These are phyloP conservation scores for Sycon ciliatum DNA, from an alignment of 37 sponge, comb jelly and placozoan genomes.

Conservation along the genomic window DNA sequence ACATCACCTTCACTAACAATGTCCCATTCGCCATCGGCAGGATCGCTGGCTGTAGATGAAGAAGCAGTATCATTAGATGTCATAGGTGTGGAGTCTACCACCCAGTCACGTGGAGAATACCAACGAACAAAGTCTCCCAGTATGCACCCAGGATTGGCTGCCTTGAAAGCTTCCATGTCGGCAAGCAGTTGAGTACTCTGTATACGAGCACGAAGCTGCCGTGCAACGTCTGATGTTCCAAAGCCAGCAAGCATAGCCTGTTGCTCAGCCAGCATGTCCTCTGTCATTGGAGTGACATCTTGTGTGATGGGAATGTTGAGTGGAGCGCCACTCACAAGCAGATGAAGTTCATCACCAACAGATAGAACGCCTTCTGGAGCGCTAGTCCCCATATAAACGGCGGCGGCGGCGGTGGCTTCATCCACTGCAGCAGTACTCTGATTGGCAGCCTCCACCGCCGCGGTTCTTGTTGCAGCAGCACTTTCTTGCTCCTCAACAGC, in stretches of 20 bases:
- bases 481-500: no score
- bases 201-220: constrained; percentile 70
- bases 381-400: background rate
- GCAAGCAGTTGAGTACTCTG: constrained; percentile 89
- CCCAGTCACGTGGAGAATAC: constrained; percentile 98
- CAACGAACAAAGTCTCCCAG: constrained; percentile 96
- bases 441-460: no score
- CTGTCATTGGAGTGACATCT: no score
- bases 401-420: no score
- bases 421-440: no score
- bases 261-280: constrained; percentile 88
- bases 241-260: constrained; percentile 54
- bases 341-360: constrained; percentile 67
- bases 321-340: constrained; percentile 49
- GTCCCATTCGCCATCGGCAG: constrained; percentile 10
- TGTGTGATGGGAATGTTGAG: constrained; percentile 74
- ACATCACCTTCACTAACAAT: no score
- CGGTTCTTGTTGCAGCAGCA: no score
- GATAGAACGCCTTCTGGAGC: constrained; percentile 15
- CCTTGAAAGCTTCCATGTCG: constrained; percentile 99
- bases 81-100: no score
- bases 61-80: background rate
- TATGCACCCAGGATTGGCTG: constrained; percentile 90
- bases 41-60: background rate
- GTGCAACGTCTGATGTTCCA: constrained; percentile 85